Evolutionary conservation across 1,140 invertebrate genomes (phyloP).

Genomic region (Aphaenogaster floridana): DNA sequence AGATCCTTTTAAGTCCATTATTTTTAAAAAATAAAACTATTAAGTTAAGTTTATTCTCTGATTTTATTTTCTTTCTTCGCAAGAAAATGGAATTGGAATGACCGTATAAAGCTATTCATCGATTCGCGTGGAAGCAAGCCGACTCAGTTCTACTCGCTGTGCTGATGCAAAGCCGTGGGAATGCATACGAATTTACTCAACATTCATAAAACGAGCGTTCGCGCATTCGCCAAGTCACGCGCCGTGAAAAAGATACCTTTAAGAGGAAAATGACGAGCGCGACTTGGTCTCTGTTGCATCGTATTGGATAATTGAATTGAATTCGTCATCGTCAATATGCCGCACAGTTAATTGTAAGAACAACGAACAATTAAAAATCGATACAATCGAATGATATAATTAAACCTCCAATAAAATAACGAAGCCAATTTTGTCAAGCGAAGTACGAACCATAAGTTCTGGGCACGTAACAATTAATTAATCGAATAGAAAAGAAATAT

Average conservation of each 20-base stretch:
- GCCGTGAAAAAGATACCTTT: neutral
- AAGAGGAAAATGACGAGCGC: neutral
- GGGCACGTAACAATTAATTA: slow-evolving; percentile 24
- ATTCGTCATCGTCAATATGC: neutral
- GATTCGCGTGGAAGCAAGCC: slow-evolving; percentile 5
- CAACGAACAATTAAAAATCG: neutral
- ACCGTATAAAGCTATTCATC: slow-evolving; percentile 13
- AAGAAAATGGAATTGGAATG: neutral
- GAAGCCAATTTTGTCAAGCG: slow-evolving; percentile 1
- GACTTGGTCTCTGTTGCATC: neutral
- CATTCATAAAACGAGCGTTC: neutral
- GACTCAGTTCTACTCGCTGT: neutral
- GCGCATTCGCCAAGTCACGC: slow-evolving; percentile 8
- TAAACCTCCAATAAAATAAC: neutral
- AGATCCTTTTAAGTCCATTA: neutral
- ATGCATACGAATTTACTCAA: slow-evolving; percentile 29
- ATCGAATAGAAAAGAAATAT: slow-evolving; percentile 18
- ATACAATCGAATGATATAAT: slow-evolving; percentile 12
- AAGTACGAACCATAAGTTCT: neutral
- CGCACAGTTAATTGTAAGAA: slow-evolving; percentile 6
- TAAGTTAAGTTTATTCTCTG: neutral
- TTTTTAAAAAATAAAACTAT: neutral
- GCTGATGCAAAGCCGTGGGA: slow-evolving; percentile 16
- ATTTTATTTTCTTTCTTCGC: neutral
- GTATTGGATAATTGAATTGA: neutral